Evolutionary conservation across 2,113 vertebrate genomes (phyloP), one percentile per base, ranked within the genome.

Genomic region (Toxotes chatareus): DNA sequence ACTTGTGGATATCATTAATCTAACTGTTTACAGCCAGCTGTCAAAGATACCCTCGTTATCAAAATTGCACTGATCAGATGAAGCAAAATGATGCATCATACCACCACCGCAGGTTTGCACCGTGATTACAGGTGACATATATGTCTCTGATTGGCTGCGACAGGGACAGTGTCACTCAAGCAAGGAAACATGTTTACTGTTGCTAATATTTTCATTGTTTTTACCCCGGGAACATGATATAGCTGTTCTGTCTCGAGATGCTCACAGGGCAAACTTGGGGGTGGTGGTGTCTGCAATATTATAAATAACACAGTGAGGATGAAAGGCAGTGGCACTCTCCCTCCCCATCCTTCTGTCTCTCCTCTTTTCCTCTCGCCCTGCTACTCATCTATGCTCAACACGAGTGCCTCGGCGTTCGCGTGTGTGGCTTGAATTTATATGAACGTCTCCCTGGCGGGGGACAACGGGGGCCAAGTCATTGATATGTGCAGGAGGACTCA

Each of bases 351-450:
- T 64, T 77, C 75, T 71, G 76, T 85, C 83, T 85, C 67, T 72
- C 63, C 73, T 72, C 73, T 83, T 63, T 64, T 79, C 83, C 87
- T 89, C 81, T 40, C 66, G 68, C 83, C 83, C 78, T 84, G 86
- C 91, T 92, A 85, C 93, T 95, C 93, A 76, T 93, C 93, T 90
- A 94, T 95, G 94, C 93, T 92, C 86, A 73, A 94, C 94, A 95
- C 93, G 94, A 92, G 93, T 88, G 89, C 83, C 87, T 91, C 86
- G 65, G 82, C 90, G 89, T 89, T 89, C 71, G 89, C 47, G 92
- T 90, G 94, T 91, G 94, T 94, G 95, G 94, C 94, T 95, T 90
- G 94, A 95, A 95, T 96, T 94, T 94, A 90, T 94, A 94, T 94
- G 91, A 94, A 92, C 85, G 88, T 88, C 88, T 89, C 91, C 90